A percentile compares a stretch with the other conserved stretches of the same genome.
Evolutionary conservation across 2,797 vertebrate genomes (phyloP).

Genomic region (Enteromius fasciolatus): DNA sequence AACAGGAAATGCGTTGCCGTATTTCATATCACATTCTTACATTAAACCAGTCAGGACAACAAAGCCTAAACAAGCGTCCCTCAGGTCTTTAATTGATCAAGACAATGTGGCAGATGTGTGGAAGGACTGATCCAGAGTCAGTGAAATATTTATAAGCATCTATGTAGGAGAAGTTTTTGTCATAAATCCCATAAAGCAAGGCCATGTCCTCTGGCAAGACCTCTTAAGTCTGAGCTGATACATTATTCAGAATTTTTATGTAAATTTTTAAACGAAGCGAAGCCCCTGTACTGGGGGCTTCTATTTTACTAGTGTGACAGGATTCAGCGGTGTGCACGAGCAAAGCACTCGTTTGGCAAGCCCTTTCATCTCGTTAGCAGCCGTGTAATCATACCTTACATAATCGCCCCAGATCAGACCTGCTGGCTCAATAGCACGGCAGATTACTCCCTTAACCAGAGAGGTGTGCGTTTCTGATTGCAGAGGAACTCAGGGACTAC

Average conservation of each 20-base stretch:
- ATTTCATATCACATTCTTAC: constrained; percentile 1
- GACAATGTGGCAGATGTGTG: constrained; percentile 72
- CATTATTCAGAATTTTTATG: constrained; percentile 70
- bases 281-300: constrained; percentile 42
- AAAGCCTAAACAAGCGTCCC: constrained; percentile 32
- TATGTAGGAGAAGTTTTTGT: constrained; percentile 64
- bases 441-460: constrained; percentile 47
- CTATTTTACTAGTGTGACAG: constrained; percentile 62
- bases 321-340: constrained; percentile 54
- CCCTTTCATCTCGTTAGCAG: constrained; percentile 64
- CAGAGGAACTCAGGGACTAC: constrained; percentile 94
- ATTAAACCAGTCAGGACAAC: constrained; percentile 23
- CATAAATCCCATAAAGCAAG: constrained; percentile 70
- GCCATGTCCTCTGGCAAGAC: constrained; percentile 66
- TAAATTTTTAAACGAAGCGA: constrained; percentile 67
- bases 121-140: constrained; percentile 61
- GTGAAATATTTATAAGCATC: constrained; percentile 73
- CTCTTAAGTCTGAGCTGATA: constrained; percentile 65
- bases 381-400: constrained; percentile 56
- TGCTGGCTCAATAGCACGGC: constrained; percentile 24
- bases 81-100: constrained; percentile 70
- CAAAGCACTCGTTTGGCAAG: constrained; percentile 45
- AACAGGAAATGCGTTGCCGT: constrained; percentile 18
- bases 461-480: constrained; percentile 51
- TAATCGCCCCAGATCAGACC: constrained; percentile 54